phyloP scores from a whole-genome alignment of 2,888 invertebrate species.

The Rutpela maculata region DNA sequence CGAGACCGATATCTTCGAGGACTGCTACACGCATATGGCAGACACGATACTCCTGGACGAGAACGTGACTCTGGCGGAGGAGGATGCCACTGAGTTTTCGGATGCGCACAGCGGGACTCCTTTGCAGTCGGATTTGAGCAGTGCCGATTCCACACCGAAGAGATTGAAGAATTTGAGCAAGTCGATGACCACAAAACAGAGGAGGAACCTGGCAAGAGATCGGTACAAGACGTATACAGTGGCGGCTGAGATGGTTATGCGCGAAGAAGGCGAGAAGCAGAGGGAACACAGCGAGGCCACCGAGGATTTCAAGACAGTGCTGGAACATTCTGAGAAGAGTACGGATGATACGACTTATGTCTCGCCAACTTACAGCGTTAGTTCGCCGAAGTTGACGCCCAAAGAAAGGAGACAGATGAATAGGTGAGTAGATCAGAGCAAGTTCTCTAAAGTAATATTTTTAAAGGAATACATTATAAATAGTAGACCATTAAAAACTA shows the following conservation, averaged over 20 bases:
- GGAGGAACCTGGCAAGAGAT: conserved; percentile 84
- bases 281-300: conserved; percentile 50
- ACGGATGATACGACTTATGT: conserved; percentile 48
- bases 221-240: conserved; percentile 90
- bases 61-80: conserved; percentile 55
- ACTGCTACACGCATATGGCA: conserved; percentile 76
- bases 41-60: conserved; percentile 68
- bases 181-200: conserved; percentile 85
- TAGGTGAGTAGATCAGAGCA: conserved; percentile 63
- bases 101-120: conserved; percentile 79
- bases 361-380: conserved; percentile 53
- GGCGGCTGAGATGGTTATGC: conserved; percentile 78
- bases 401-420: conserved; percentile 82
- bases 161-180: conserved; percentile 75
- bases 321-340: conserved; percentile 11
- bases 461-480: not conserved
- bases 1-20: conserved; percentile 74
- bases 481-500: too few species aligned
- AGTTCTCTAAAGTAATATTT: not conserved
- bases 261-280: conserved; percentile 69
- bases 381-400: conserved; percentile 75
- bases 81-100: conserved; percentile 72
- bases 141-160: conserved; percentile 86
- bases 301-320: conserved; percentile 61
- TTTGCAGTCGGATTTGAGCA: conserved; percentile 82